Evolutionary conservation across 2,888 invertebrate genomes (phyloP), one percentile per base, ranked within the genome.

Genomic region (Odontocerum albicorne): DNA sequence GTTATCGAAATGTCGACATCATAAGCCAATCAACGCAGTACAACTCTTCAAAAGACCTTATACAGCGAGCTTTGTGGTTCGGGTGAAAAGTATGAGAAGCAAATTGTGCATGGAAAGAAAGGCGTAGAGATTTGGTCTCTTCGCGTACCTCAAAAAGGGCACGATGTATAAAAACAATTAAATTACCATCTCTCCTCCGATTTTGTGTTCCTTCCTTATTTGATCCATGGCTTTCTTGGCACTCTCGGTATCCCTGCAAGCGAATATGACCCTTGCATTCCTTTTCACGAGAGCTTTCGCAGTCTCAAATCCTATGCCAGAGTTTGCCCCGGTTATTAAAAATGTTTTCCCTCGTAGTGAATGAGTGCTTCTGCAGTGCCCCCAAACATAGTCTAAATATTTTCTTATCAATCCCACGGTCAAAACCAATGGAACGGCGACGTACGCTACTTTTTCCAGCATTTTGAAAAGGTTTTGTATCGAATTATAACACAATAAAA

Each of bases 241-340:
- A 55, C 80, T 82, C 6, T 75, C 73, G 12, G 86, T 64, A 67
- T 87, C 83, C 63, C 93, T 75, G 66, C 92, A 92, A 0, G 91
- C 93, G 69, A 93, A 75, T 60, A 94, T 87, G 21, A 93, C 86
- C 53, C 82, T 76, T 0, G 88, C 92, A 68, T 87, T 84, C 63
- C 89, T 77, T 60, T 75, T 77, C 0, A 86, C 88, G 35, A 93
- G 72, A 60, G 89, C 86, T 61, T 83, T 83, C 0, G 88, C 87
- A 0, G 89, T 86, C 73, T 90, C 89, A 65, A 85, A 84, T 0
- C 93, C 94, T 53, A 94, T 85, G 0, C 94, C 93, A 45, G 87
- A 85, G 70, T 89, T 92, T 0, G 90, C 90, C 8, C 92, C 92
- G 13, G 92, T 93, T 12, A 93, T 84, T 17, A 93, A 75, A 49